Percentiles rank a stretch among this genome's conserved stretches.
Conservation (phyloP, 2,888 invertebrate species). For the Alentia gelatinosa region DNA sequence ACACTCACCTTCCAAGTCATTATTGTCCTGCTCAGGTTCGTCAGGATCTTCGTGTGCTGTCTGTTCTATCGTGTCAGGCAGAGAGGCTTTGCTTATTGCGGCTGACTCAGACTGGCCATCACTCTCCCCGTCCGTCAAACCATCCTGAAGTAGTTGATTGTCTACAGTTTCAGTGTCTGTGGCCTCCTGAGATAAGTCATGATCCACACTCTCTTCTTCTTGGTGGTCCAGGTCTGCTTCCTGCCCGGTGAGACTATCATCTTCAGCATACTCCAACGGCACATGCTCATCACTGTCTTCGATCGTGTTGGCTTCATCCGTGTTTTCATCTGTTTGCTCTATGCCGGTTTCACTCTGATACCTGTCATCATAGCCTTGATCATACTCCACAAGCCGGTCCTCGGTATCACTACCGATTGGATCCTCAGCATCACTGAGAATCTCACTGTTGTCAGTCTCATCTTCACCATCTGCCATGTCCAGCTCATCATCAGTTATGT, state of each 20-base stretch:
- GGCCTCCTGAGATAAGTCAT: not conserved
- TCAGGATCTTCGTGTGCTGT: not conserved
- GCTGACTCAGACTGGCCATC: not conserved
- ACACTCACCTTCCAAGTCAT: not conserved
- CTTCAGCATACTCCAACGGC: not conserved
- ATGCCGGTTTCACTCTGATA: not conserved
- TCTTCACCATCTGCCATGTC: not conserved
- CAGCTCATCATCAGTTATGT: not conserved
- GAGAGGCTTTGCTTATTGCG: not conserved
- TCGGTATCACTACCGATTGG: not conserved
- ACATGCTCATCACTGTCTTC: not conserved
- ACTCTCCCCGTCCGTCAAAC: not conserved
- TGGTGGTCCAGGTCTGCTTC: not conserved
- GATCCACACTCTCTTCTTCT: too few species aligned
- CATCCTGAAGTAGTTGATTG: not conserved
- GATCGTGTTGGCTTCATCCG: slow-evolving; percentile 24
- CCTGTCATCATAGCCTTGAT: not conserved
- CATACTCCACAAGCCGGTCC: not conserved
- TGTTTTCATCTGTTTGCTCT: not conserved
- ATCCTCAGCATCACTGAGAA: not conserved
- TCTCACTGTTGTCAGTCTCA: not conserved
- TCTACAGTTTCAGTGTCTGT: not conserved
- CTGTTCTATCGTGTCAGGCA: not conserved
- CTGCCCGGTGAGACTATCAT: not conserved
- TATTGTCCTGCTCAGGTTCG: not conserved